Percentiles rank a stretch among this genome's conserved stretches.
Evolutionary conservation across 2,797 vertebrate genomes (phyloP).

Genomic region (Rhinoraja longicauda): DNA sequence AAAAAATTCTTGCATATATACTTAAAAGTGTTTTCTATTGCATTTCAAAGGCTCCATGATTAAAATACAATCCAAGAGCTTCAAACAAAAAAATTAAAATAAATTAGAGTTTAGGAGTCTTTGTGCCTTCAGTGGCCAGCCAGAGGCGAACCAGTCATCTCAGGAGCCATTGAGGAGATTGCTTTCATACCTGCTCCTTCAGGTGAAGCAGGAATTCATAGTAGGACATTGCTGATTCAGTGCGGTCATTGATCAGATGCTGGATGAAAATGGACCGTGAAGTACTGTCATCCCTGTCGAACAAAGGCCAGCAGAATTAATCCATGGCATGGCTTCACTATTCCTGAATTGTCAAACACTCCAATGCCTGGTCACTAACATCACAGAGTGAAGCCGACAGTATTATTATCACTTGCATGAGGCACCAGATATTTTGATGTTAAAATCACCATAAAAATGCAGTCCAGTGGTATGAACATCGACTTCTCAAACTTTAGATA

Average conservation of each 20-base stretch:
- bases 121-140: not conserved
- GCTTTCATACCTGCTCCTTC: slow-evolving; percentile 22
- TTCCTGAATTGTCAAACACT: not conserved
- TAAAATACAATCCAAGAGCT: no score
- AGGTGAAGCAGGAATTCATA: slow-evolving; percentile 34
- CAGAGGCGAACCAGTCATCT: not conserved
- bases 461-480: no score
- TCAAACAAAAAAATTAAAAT: not conserved
- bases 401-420: no score
- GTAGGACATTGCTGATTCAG: slow-evolving; percentile 19
- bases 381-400: no score
- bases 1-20: not conserved
- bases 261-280: not conserved
- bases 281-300: slow-evolving; percentile 25
- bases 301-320: not conserved
- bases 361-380: no score
- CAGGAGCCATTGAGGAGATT: not conserved
- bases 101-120: not conserved
- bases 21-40: not conserved
- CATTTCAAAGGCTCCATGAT: not conserved
- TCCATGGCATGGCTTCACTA: not conserved
- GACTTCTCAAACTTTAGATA: no score
- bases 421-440: not conserved
- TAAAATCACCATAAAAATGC: not conserved
- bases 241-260: slow-evolving; percentile 2